phyloP scores from a whole-genome alignment of 1,140 invertebrate genomes.

The Coelopa frigida region DNA sequence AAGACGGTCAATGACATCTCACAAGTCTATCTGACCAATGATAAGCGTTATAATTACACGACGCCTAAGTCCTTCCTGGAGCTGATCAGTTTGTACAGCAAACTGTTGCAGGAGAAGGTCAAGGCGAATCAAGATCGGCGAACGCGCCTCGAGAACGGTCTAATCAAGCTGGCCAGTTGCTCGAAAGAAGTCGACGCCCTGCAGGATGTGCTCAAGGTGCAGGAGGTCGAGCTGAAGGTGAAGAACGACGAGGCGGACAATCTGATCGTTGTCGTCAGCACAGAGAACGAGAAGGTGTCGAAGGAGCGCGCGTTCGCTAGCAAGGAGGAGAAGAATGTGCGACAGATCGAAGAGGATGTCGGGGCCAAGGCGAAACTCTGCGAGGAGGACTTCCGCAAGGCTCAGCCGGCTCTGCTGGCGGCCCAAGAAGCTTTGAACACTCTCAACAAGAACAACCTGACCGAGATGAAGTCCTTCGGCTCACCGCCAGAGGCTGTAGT shows the following conservation, averaged over 20 bases:
- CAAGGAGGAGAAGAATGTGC: slow-evolving; percentile 85
- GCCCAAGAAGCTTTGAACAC: slow-evolving; percentile 88
- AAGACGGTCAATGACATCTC: slow-evolving; percentile 83
- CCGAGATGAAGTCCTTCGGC: slow-evolving; percentile 91
- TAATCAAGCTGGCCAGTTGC: slow-evolving; percentile 78
- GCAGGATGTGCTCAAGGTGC: slow-evolving; percentile 68
- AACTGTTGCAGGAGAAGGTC: slow-evolving; percentile 71
- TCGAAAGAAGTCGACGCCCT: slow-evolving; percentile 65
- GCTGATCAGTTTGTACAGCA: slow-evolving; percentile 81
- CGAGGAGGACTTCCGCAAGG: slow-evolving; percentile 81
- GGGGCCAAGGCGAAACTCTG: slow-evolving; percentile 77
- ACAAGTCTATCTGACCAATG: slow-evolving; percentile 71
- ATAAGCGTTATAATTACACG: slow-evolving; percentile 90
- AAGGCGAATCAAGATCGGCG: slow-evolving; percentile 72
- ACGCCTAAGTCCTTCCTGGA: slow-evolving; percentile 96
- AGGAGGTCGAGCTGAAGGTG: slow-evolving; percentile 79
- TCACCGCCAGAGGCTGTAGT: slow-evolving; percentile 73
- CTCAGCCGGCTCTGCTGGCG: slow-evolving; percentile 81
- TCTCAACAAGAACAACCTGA: slow-evolving; percentile 87
- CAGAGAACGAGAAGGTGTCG: slow-evolving; percentile 83
- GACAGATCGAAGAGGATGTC: slow-evolving; percentile 80
- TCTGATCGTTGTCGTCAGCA: slow-evolving; percentile 81
- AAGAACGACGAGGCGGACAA: slow-evolving; percentile 88
- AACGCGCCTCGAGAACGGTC: slow-evolving; percentile 74
- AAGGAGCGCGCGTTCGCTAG: slow-evolving; percentile 74